phyloP scores from a whole-genome alignment of 2,113 vertebrate species.

The Rissa tridactyla region DNA sequence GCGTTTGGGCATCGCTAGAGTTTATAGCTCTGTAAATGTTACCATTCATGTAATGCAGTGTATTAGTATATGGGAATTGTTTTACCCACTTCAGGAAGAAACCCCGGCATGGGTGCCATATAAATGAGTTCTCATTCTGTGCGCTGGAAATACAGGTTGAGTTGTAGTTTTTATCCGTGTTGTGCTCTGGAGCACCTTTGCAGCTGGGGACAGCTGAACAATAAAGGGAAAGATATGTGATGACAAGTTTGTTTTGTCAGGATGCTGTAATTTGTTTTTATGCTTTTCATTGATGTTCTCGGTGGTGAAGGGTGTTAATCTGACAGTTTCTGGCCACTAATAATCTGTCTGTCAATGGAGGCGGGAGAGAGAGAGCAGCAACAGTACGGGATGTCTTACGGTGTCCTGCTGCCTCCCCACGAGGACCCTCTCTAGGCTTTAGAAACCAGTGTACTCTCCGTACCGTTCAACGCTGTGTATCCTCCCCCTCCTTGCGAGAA shows the following conservation, averaged over 20 bases:
- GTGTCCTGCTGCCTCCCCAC: neutral
- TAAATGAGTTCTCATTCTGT: neutral
- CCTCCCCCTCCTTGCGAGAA: neutral
- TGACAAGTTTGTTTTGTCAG: neutral
- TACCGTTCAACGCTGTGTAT: neutral
- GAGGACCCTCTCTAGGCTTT: neutral
- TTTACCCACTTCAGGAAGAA: neutral
- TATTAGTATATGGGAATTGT: neutral
- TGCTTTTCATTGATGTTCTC: neutral
- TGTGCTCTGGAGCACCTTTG: neutral
- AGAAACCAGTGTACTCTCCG: neutral
- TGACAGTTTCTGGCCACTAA: neutral
- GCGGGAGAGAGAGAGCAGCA: neutral
- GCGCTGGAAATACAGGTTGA: neutral
- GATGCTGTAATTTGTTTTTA: neutral
- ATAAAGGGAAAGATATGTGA: neutral
- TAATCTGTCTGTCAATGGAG: neutral
- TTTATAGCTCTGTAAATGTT: neutral
- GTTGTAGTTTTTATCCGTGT: neutral
- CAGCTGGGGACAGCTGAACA: neutral
- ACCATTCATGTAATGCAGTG: neutral
- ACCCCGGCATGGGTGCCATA: neutral
- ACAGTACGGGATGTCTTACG: neutral
- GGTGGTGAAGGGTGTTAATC: neutral
- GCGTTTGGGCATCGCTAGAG: neutral